Evolutionary conservation across 2,888 invertebrate species (phyloP), one percentile per base, ranked within the genome.

Genomic region (Agonopterix heracliana): DNA sequence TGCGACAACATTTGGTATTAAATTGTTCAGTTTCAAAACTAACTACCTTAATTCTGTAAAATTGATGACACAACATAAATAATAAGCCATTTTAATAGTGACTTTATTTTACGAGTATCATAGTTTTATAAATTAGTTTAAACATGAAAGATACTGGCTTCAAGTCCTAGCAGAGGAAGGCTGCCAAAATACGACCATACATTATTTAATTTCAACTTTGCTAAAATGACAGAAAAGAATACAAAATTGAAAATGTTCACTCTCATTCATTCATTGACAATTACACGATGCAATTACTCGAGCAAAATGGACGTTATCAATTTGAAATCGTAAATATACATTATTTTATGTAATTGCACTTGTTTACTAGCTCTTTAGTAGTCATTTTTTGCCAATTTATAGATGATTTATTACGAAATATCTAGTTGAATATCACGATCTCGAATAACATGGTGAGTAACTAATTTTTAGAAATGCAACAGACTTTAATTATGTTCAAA

Each of bases 331-430:
- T 75, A 71, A 64, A 72, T 68, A 66, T 71, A 67, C 60, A 71
- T 69, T 69, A 72, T 72, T 71, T 73, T 66, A 72, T 71, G 77
- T 84, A 85, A 85, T 85, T 81, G 85, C 86, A 86, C 84, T 86
- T 86, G 73, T 74, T 74, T 54, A 63, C 54, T 68, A 68, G 68
- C 71, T 78, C 71, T 66, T 67, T 61, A 59, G 61, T 59, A 61
- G 36, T 61, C 61, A 64, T 41, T 59, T 64, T 64, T 68, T 68
- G 71, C 66, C 69, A 71, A 68, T 68, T 58, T 58, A 63, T 59
- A 57, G 61, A 52, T 63, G 61, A 63, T 54, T 62, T 63, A 60
- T 66, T 59, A 64, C 66, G 48, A 56, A 55, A 9, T 41, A 41
- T 11, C 13, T 26, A 38, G 26, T 26, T 26, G 26, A 26, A 26